Evolutionary conservation across 2,113 vertebrate species (phyloP).

Genomic region (Aptenodytes forsteri): DNA sequence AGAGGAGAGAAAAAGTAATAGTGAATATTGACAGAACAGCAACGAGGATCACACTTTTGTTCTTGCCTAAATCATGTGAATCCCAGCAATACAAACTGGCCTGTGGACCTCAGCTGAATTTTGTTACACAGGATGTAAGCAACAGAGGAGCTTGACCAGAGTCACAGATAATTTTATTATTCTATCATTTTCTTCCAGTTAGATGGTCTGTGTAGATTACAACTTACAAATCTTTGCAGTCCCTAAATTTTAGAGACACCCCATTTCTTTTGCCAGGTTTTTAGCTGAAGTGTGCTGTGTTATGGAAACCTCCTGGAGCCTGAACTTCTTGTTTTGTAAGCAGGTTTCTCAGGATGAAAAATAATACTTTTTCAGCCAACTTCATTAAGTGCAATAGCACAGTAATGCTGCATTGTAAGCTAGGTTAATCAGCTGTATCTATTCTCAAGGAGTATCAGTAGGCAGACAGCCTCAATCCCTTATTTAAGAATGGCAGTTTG

Average conservation of each 20-base stretch:
- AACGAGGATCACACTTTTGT: background rate
- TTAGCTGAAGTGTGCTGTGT: background rate
- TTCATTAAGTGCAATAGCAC: background rate
- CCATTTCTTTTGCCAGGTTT: background rate
- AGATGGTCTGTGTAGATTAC: background rate
- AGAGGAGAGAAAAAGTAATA: background rate
- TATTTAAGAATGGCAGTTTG: background rate
- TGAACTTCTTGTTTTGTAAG: background rate
- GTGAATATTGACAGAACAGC: background rate
- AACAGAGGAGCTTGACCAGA: background rate
- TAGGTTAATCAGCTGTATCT: background rate
- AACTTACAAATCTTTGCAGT: background rate
- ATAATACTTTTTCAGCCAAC: background rate
- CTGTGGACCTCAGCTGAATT: background rate
- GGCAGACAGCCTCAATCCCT: background rate
- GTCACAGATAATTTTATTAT: background rate
- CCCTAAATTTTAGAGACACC: background rate
- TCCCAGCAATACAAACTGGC: background rate
- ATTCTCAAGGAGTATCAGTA: background rate
- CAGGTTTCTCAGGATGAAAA: background rate
- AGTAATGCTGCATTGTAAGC: background rate
- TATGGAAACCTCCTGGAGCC: background rate
- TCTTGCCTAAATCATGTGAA: background rate
- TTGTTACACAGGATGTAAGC: background rate
- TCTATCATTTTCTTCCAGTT: background rate